Evolutionary conservation across 2,113 vertebrate species (phyloP).

Genomic region (Pterocles orientalis): DNA sequence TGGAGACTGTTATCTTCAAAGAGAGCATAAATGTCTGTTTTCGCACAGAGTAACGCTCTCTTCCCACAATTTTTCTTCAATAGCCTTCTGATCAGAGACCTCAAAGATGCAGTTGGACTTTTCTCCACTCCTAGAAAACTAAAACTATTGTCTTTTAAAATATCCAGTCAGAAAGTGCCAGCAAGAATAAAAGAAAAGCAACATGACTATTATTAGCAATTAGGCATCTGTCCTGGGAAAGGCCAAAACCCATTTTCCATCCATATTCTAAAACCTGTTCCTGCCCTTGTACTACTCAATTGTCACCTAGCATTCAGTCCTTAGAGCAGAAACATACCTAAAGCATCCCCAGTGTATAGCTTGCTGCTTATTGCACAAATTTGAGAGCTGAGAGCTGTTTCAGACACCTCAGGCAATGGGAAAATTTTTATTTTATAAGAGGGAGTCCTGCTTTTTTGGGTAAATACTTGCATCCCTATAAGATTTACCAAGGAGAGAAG

Average conservation of each 20-base stretch:
- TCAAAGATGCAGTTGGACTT: not conserved
- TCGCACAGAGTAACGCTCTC: not conserved
- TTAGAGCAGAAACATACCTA: not conserved
- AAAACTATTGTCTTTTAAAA: not conserved
- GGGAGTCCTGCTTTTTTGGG: rapidly evolving
- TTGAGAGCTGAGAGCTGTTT: not conserved
- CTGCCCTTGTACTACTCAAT: not conserved
- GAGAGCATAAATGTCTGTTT: not conserved
- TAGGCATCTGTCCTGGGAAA: not conserved
- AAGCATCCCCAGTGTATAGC: not conserved
- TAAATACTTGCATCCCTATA: not conserved
- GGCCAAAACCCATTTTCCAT: not conserved
- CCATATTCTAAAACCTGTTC: not conserved
- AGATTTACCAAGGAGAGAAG: not conserved
- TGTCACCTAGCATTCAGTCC: not conserved
- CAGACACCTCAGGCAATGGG: not conserved
- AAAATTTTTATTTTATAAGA: not conserved
- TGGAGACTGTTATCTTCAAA: not conserved
- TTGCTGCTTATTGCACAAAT: not conserved
- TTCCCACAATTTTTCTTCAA: not conserved
- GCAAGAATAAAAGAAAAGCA: not conserved
- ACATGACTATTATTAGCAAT: not conserved
- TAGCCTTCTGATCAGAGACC: not conserved
- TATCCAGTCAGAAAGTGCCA: not conserved
- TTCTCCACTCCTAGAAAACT: not conserved